phyloP scores from a whole-genome alignment of 2,113 vertebrate species.

The Vimba vimba region DNA sequence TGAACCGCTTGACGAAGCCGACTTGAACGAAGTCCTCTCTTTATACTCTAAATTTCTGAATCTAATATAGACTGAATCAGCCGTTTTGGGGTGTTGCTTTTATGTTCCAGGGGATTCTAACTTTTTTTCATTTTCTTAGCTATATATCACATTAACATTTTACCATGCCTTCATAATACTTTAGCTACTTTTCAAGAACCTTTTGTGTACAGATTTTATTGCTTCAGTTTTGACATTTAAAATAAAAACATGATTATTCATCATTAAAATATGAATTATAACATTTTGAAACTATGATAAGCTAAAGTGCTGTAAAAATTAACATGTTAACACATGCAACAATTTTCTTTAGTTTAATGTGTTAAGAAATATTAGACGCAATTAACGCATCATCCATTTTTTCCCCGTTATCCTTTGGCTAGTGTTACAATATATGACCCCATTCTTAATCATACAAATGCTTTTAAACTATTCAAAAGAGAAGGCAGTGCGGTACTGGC shows the following conservation, averaged over 20 bases:
- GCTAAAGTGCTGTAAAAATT: neutral
- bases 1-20: slow-evolving; percentile 37
- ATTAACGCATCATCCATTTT: no score
- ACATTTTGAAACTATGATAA: neutral
- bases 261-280: neutral
- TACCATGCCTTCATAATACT: neutral
- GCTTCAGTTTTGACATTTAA: neutral
- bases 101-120: neutral
- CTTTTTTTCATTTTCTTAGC: no score
- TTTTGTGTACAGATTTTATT: neutral
- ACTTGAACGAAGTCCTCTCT: neutral
- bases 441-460: no score
- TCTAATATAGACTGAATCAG: neutral
- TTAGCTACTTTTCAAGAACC: neutral
- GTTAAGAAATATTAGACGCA: no score
- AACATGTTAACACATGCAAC: no score
- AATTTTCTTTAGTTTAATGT: no score
- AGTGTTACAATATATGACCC: no score
- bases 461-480: no score
- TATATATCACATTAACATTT: neutral
- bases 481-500: no score
- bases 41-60: neutral
- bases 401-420: no score
- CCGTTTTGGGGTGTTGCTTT: neutral
- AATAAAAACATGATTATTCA: neutral